phyloP scores from a whole-genome alignment of 1,140 invertebrate genomes.

The Cotesia vestalis region DNA sequence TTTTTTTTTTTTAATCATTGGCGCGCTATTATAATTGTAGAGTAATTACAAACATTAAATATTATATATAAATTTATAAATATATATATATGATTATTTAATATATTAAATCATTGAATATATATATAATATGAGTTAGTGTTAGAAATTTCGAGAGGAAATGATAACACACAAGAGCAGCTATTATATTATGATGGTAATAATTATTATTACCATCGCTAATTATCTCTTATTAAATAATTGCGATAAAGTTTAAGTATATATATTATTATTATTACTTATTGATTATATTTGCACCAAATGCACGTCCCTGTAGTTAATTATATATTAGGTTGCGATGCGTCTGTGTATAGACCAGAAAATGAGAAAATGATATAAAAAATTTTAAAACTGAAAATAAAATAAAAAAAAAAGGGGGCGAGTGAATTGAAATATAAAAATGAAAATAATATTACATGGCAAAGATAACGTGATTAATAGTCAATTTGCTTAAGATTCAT shows the following conservation, averaged over 20 bases:
- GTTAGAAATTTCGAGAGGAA: conserved; percentile 39
- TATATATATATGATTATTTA: neutral
- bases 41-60: conserved; percentile 42
- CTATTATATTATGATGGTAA: conserved; percentile 41
- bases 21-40: conserved; percentile 46
- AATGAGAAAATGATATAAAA: conserved; percentile 18
- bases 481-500: conserved; percentile 22
- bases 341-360: conserved; percentile 41
- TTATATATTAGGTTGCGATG: conserved; percentile 33
- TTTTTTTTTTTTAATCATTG: conserved; percentile 41
- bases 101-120: conserved; percentile 1
- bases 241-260: conserved; percentile 33
- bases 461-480: conserved; percentile 8
- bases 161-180: conserved; percentile 48
- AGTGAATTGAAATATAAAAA: conserved; percentile 7
- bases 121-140: conserved; percentile 50
- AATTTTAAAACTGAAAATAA: conserved; percentile 29
- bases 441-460: conserved; percentile 17
- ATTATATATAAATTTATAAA: conserved; percentile 41
- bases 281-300: conserved; percentile 34
- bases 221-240: conserved; percentile 30
- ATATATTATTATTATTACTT: conserved; percentile 25
- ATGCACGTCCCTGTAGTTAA: conserved; percentile 25
- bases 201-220: conserved; percentile 41
- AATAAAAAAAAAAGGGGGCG: conserved; percentile 18